Percentiles rank a stretch among this genome's conserved stretches.
phyloP scores from a whole-genome alignment of 2,113 vertebrate genomes.

The Balaeniceps rex region DNA sequence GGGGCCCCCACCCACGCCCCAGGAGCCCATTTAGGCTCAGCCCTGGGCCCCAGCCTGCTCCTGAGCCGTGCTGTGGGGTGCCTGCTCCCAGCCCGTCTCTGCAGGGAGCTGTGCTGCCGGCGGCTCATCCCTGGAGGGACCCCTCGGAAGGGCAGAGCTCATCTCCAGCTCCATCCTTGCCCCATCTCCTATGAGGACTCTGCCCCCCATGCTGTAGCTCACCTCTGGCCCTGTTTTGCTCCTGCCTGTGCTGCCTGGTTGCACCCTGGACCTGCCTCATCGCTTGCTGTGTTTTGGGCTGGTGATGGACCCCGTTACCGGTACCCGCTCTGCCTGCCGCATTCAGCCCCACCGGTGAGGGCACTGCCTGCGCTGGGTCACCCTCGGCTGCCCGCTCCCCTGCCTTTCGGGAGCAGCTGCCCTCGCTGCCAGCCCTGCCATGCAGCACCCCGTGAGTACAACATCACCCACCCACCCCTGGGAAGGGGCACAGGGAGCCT shows the following conservation, averaged over 20 bases:
- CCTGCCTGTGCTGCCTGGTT: not conserved
- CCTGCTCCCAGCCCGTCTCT: not conserved
- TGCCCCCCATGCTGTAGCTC: not conserved
- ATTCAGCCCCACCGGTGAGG: accelerated
- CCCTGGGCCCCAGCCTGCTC: too few species aligned
- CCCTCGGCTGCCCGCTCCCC: not conserved
- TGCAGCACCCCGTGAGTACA: accelerated
- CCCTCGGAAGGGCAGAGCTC: not conserved
- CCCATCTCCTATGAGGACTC: not conserved
- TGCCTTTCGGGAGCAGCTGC: not conserved
- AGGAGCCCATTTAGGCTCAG: not conserved
- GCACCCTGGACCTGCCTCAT: not conserved
- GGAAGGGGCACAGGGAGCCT: not conserved
- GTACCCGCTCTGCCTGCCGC: too few species aligned
- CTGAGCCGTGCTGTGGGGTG: accelerated
- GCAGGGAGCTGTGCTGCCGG: not conserved
- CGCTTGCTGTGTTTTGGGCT: not conserved
- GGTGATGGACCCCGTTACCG: not conserved
- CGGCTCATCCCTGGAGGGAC: not conserved
- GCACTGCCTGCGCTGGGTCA: not conserved
- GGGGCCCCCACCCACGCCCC: not conserved
- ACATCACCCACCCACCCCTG: too few species aligned
- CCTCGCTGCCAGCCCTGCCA: not conserved
- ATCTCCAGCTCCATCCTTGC: not conserved
- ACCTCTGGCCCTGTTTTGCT: not conserved